Base-by-base conservation (phyloP, 2,797 vertebrate genomes). In the Rhinogobio ventralis region DNA sequence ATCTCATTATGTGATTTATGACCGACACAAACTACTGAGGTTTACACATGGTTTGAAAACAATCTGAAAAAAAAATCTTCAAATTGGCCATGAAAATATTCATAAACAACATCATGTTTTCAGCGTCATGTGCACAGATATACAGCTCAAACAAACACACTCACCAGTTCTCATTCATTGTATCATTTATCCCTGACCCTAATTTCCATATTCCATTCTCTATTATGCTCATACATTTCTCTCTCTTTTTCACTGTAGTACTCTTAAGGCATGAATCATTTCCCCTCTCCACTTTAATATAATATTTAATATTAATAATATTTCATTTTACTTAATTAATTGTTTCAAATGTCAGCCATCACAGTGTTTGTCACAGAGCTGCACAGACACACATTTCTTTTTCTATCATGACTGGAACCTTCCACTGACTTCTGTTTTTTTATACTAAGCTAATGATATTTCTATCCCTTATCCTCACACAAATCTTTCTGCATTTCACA, bases 1-100 rank as follows among this genome's bases (percentile, higher is more conserved):
- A 86, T 86, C 74, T 73, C 75, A 83, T 83, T 75, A 68, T 79
- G 36, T 46, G 74, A 68, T 84, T 76, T 42, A 64, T 53, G 64
- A 39, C 49, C 20, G 8, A 66, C 66, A 62, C 71, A 67, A 81
- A 81, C 53, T 51, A 64, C 55, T 20, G 19, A 68, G 42, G 60
- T 25, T 73, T 60, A 57, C 51, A 82, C 28, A 76, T 19, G 28
- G 5, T 64, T 28, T 75, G 42, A 36, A 78, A 75, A 83, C 49
- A 75, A 66, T 49, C 45, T 79, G 30, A 25, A n/a, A 19, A 15
- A 57, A 4, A n/a, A 49, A 1, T 36, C 10, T 49, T 79, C 11
- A 23, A 49, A 66, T 30, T 67, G 39, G 28, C 7, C 14, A 2
- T 67, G 28, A n/a, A 66, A 25, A 60, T 42, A 28, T 77, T 77